These are phyloP conservation scores for Novumbra hubbsi DNA, from an alignment of 2,797 vertebrate species.

Conservation along the genomic window DNA sequence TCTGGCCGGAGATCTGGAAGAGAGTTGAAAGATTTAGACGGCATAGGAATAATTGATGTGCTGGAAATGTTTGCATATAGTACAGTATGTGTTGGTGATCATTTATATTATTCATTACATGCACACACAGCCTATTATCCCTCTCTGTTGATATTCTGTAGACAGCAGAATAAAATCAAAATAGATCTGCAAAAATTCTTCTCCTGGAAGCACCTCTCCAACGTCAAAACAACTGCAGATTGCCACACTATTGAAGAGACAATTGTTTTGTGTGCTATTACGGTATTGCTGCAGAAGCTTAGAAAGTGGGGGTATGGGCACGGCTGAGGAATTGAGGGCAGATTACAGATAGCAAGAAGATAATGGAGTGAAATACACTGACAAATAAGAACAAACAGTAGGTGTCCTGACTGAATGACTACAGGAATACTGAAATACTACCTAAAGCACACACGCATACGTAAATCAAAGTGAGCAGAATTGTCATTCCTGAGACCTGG, in stretches of 20 bases:
- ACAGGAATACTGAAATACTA: too few relatives aligned
- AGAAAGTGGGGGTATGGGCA: not conserved
- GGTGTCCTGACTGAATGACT: too few relatives aligned
- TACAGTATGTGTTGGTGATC: not conserved
- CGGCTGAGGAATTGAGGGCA: not conserved
- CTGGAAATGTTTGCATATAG: not conserved
- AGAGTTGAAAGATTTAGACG: not conserved
- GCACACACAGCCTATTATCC: not conserved
- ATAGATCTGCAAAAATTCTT: not conserved
- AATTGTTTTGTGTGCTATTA: not conserved
- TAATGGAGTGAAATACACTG: not conserved
- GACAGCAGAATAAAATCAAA: not conserved
- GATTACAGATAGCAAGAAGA: not conserved
- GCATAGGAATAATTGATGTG: not conserved
- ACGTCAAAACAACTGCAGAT: not conserved
- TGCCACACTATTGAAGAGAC: not conserved
- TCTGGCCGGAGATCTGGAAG: slow-evolving; percentile 60
- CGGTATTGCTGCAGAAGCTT: not conserved
- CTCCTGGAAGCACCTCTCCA: not conserved
- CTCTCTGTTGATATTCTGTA: not conserved
- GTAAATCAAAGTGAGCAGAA: too few relatives aligned
- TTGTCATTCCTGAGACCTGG: too few relatives aligned
- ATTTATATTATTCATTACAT: not conserved
- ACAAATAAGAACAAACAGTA: too few relatives aligned
- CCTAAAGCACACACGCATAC: too few relatives aligned